Evolutionary conservation across 53 echinoderm and acorn worm genomes (phyloP).

Genomic region (Echinometra lucunter): DNA sequence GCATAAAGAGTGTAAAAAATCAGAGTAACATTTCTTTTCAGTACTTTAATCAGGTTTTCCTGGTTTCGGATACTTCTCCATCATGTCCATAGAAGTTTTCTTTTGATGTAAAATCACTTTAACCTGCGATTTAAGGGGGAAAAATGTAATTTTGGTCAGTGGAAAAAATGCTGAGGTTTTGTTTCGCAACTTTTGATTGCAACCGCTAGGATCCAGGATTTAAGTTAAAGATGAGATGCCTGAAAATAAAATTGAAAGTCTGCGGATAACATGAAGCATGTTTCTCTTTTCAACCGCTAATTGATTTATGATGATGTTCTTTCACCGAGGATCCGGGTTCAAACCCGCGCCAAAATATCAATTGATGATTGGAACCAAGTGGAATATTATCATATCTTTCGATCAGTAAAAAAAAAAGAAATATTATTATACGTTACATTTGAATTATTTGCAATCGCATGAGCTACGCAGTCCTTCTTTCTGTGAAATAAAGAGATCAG

Average conservation of each 20-base stretch:
- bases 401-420: too few species aligned
- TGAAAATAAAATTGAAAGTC: conserved; percentile 36
- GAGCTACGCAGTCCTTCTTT: too few species aligned
- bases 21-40: too few species aligned
- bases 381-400: not conserved
- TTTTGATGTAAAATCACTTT: not conserved
- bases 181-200: not conserved
- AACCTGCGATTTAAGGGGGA: not conserved
- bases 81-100: too few species aligned
- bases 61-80: too few species aligned
- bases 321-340: conserved; percentile 7
- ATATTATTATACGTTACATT: too few species aligned
- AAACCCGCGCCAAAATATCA: conserved; percentile 22
- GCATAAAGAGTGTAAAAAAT: too few species aligned
- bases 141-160: not conserved
- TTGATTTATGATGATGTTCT: conserved; percentile 7
- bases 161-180: not conserved
- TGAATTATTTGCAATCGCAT: too few species aligned
- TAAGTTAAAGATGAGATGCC: not conserved
- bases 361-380: not conserved
- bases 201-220: conserved; percentile 15
- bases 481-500: too few species aligned
- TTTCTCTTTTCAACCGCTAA: not conserved
- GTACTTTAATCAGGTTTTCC: too few species aligned
- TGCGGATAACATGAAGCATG: not conserved